Percentiles rank a stretch among this genome's conserved stretches.
phyloP scores from a whole-genome alignment of 2,888 invertebrate genomes.

The Artemia sp. region DNA sequence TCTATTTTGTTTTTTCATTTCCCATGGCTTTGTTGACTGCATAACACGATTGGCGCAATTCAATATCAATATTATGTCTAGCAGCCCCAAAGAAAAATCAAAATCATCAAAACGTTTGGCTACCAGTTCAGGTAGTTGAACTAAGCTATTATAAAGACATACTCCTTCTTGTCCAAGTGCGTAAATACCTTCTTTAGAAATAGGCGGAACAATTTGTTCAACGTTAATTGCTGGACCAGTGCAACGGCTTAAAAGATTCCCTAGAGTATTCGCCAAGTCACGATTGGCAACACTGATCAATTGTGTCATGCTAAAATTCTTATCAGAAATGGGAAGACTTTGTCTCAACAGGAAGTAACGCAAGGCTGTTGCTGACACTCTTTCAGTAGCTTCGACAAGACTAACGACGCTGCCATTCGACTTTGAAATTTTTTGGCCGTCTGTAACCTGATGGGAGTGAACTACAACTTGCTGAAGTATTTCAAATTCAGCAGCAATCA shows the following conservation, averaged over 20 bases:
- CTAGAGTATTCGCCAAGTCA: constrained; percentile 77
- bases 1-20: constrained; percentile 44
- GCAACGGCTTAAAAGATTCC: constrained; percentile 70
- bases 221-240: constrained; percentile 61
- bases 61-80: constrained; percentile 52
- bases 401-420: constrained; percentile 75
- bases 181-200: constrained; percentile 37
- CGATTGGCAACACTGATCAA: constrained; percentile 58
- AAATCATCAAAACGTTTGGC: constrained; percentile 49
- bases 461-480: constrained; percentile 63
- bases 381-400: constrained; percentile 45
- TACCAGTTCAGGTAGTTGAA: constrained; percentile 45
- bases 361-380: constrained; percentile 53
- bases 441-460: constrained; percentile 91
- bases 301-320: constrained; percentile 67
- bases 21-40: constrained; percentile 74
- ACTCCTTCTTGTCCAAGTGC: constrained; percentile 32
- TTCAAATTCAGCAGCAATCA: constrained; percentile 67
- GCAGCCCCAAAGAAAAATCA: constrained; percentile 65
- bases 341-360: constrained; percentile 78
- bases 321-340: constrained; percentile 72
- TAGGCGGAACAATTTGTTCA: constrained; percentile 47
- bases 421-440: constrained; percentile 91
- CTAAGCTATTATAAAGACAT: constrained; percentile 40
- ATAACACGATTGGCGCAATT: constrained; percentile 70